These are phyloP conservation scores for Mercenaria mercenaria DNA, from an alignment of 1,140 invertebrate species.

Conservation along the genomic window DNA sequence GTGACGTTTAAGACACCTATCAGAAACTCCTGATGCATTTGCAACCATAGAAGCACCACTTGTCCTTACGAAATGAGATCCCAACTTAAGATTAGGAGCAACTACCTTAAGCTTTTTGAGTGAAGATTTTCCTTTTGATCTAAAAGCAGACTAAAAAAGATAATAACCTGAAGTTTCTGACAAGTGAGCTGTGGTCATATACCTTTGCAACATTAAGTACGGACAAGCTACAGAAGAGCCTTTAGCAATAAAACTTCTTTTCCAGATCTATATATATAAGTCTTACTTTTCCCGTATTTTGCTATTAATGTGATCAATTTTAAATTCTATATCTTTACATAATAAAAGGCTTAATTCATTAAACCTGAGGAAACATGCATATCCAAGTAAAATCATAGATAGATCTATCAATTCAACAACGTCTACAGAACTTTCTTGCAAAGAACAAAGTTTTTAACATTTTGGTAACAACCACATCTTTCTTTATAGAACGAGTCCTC, in stretches of 20 bases:
- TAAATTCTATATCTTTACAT: neutral
- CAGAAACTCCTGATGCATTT: too few species aligned
- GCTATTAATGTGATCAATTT: neutral
- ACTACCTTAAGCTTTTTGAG: too few species aligned
- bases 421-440: neutral
- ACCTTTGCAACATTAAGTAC: conserved; percentile 49
- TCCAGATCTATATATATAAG: neutral
- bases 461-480: neutral
- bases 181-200: neutral
- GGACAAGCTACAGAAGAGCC: neutral
- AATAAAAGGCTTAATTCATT: neutral
- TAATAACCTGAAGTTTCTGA: neutral
- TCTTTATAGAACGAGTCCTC: neutral
- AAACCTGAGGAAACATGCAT: neutral
- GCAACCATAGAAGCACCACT: too few species aligned
- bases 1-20: too few species aligned
- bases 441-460: neutral
- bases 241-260: neutral
- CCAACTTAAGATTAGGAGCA: too few species aligned
- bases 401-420: neutral
- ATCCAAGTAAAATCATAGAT: neutral
- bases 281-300: neutral
- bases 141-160: neutral
- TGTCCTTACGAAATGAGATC: too few species aligned
- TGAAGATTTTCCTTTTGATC: too few species aligned